These are phyloP conservation scores for Ornithorhynchus anatinus DNA, from an alignment of 2,113 vertebrate species.

Conservation along the genomic window DNA sequence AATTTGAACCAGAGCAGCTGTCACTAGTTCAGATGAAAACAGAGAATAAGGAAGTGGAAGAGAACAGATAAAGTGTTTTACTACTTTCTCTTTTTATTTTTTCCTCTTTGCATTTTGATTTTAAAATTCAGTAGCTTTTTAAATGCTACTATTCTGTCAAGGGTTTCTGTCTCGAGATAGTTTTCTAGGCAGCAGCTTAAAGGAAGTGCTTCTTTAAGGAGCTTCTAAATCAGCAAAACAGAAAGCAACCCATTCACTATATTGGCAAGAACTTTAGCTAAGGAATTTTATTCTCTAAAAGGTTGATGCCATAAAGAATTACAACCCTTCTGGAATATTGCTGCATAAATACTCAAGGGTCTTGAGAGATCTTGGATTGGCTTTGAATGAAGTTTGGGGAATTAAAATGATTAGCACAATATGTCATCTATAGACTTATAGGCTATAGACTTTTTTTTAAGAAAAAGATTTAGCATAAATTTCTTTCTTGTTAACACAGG, in stretches of 20 bases:
- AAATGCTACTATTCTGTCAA: not conserved
- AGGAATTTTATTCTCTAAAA: not conserved
- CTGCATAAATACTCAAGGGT: not conserved
- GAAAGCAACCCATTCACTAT: not conserved
- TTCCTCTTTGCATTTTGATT: not conserved
- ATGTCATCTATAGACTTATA: not conserved
- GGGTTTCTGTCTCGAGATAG: not conserved
- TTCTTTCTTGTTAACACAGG: not conserved
- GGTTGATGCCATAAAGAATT: not conserved
- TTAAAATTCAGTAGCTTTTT: not conserved
- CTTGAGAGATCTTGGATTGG: not conserved
- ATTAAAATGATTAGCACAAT: not conserved
- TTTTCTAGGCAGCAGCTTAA: not conserved
- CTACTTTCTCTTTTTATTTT: no score
- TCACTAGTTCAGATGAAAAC: no score
- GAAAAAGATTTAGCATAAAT: not conserved
- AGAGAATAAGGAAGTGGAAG: no score
- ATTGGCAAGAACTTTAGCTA: not conserved
- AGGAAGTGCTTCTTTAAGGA: not conserved
- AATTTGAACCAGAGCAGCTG: no score
- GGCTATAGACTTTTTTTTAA: not conserved
- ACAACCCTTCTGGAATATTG: not conserved
- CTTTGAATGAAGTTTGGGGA: not conserved
- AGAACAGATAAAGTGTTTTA: no score
- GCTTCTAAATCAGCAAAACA: not conserved